These are phyloP conservation scores for Acleris laterana DNA, from an alignment of 2,888 invertebrate species.

Conservation along the genomic window DNA sequence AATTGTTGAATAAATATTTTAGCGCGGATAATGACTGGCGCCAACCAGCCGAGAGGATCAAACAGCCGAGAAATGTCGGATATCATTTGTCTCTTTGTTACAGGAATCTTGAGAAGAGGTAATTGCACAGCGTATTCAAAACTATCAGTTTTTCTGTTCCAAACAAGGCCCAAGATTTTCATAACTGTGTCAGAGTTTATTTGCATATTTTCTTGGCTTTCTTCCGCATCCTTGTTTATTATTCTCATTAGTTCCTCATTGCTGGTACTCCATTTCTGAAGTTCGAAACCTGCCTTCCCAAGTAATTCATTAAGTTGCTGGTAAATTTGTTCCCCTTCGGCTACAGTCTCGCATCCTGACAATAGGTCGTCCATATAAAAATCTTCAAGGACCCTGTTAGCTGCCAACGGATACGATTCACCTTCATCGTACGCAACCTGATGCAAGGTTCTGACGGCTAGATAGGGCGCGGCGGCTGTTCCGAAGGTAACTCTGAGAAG, in stretches of 20 bases:
- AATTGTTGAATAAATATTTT: neutral
- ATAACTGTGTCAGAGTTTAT: constrained; percentile 1
- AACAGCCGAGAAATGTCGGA: neutral
- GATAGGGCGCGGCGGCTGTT: constrained; percentile 2
- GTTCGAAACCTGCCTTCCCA: constrained; percentile 1
- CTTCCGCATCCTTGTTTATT: neutral
- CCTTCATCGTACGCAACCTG: constrained; percentile 14
- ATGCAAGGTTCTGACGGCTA: constrained; percentile 1
- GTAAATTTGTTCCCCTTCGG: constrained; percentile 4
- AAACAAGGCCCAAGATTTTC: neutral
- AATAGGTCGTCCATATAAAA: constrained; percentile 7
- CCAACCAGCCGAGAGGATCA: neutral
- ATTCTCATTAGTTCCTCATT: constrained; percentile 4
- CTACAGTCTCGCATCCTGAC: constrained; percentile 1
- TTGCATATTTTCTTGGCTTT: neutral
- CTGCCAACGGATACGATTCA: neutral
- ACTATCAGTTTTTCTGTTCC: neutral
- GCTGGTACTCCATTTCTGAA: constrained; percentile 6
- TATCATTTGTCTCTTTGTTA: neutral
- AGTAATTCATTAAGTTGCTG: neutral
- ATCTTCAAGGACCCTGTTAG: neutral
- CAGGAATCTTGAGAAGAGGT: neutral
- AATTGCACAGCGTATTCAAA: neutral
- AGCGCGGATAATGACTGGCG: neutral
- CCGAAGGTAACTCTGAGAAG: constrained; percentile 10